Evolutionary conservation across 1,140 invertebrate species (phyloP).

Genomic region (Meloidogyne chitwoodi): DNA sequence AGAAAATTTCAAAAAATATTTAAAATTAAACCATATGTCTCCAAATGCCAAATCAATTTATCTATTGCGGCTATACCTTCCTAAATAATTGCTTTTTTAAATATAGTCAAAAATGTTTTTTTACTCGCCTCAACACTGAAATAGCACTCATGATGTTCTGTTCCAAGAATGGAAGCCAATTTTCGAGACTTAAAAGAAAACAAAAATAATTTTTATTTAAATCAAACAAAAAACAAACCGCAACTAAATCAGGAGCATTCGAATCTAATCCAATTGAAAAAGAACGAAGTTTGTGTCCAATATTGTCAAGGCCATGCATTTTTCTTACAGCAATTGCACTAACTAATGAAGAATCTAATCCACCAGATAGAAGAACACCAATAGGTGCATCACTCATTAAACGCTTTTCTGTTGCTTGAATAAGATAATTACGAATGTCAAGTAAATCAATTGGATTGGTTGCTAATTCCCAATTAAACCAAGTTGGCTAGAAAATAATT

Average conservation of each 20-base stretch:
- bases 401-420: constrained; percentile 51
- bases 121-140: constrained; percentile 46
- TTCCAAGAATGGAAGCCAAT: constrained; percentile 53
- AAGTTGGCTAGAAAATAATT: constrained; percentile 41
- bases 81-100: constrained; percentile 27
- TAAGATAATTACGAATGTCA: constrained; percentile 40
- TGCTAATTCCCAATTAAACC: constrained; percentile 38
- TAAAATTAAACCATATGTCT: constrained; percentile 58
- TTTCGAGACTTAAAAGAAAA: constrained; percentile 36
- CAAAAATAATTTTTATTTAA: background rate
- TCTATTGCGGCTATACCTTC: constrained; percentile 48
- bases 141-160: constrained; percentile 55
- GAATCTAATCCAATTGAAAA: constrained; percentile 56
- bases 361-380: constrained; percentile 55
- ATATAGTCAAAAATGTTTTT: background rate
- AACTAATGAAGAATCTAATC: constrained; percentile 57
- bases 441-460: constrained; percentile 33
- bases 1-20: constrained; percentile 14
- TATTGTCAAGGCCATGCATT: constrained; percentile 27
- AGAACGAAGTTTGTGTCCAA: constrained; percentile 44
- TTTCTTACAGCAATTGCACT: constrained; percentile 54
- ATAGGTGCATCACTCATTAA: constrained; percentile 59
- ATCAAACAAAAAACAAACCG: constrained; percentile 7
- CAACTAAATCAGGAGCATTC: constrained; percentile 53
- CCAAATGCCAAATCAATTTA: constrained; percentile 56